Evolutionary conservation across 1,140 invertebrate genomes (phyloP), one percentile per base, ranked within the genome.

Genomic region (Olivierus martensii): DNA sequence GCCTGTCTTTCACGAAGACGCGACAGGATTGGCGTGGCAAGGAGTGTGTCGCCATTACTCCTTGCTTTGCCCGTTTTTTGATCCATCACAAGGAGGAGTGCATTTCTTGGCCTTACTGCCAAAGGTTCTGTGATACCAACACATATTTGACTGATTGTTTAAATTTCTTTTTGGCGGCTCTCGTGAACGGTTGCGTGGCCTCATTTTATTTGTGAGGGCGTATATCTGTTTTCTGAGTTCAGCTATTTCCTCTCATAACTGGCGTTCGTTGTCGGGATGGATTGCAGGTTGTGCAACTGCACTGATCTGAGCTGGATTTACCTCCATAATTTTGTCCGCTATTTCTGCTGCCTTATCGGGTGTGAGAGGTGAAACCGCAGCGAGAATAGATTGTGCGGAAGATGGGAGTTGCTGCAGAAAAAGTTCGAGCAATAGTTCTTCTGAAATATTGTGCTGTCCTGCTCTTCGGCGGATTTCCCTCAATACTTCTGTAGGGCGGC

Each of bases 61-160:
- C 15, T 43, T 6, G 10, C 17, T 6, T 43, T 43, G 6, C 10
- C 10, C 3, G 6, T 45, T 45, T 45, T 19, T 19, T 19, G n/a
- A 3, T 6, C 3, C 11, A 12, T 4, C 14, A 43, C 36, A 53
- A 35, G 37, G 18, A 14, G 17, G n/a, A 10, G 3, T 21, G 35
- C 54, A 56, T 36, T 56, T 56, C 15, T 22, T 5, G 19, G 53
- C 53, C 6, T 55, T 46, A 19, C 19, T 37, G 54, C 51, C 50
- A 21, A 52, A 56, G 18, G 17, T 56, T 11, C 5, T 43, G 35
- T 57, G 55, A 42, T 57, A 54, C 36, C 46, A 57, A 46, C 55
- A 57, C 4, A 28, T 9, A 0, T 28, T 9, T 28, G 28, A 0
- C 28, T 28, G n/a, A n/a, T 28, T 2, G 4, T 28, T 28, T 28